Base-by-base conservation (phyloP, 2,888 invertebrate species). In the Drosophila lutescens region DNA sequence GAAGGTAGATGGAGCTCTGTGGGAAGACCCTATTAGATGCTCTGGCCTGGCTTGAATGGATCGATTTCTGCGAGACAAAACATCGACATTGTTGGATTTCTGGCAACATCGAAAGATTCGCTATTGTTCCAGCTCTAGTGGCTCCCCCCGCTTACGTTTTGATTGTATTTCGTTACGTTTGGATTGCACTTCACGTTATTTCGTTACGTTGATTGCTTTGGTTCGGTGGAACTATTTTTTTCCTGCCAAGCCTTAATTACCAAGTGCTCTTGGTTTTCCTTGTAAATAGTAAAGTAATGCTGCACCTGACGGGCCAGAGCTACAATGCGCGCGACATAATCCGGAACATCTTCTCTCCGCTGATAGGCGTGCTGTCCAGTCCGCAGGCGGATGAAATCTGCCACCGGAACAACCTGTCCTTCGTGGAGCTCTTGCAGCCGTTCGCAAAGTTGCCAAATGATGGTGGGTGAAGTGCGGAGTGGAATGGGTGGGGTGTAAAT, bases 391-490 rank as follows among this genome's bases (percentile, higher is more conserved):
- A 98, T 87, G 94, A 95, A 88, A 93, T 96, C 62, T 97, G 98
- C 89, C 95, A 95, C 80, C 98, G 97, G 91, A 98, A 98, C 92
- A 97, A 98, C 93, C 93, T 99, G 72, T 95, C 96, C 38, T 97
- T 98, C 90, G 95, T 96, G 58, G 98, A 98, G 93, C 92, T 99
- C 74, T 93, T 98, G 58, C 97, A 98, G 91, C 98, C 98, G 0
- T 99, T 98, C 91, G 95, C 96, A 91, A 94, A 94, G 91, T 91
- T 96, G 89, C 95, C 94, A 78, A 94, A 94, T 74, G 97, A 97
- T 93, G 95, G 96, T 96, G 93, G 91, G 55, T 51, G 44, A 30
- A 32, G 13, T 23, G 44, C 15, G 15, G 4, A n/a, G 15, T 30
- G 17, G 15, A 32, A 12, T 23, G 13, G 23, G 13, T 5, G 32